A percentile compares a stretch with the other conserved stretches of the same genome.
These are phyloP conservation scores for Argopecten irradians DNA, from an alignment of 1,140 invertebrate species.

Conservation along the genomic window DNA sequence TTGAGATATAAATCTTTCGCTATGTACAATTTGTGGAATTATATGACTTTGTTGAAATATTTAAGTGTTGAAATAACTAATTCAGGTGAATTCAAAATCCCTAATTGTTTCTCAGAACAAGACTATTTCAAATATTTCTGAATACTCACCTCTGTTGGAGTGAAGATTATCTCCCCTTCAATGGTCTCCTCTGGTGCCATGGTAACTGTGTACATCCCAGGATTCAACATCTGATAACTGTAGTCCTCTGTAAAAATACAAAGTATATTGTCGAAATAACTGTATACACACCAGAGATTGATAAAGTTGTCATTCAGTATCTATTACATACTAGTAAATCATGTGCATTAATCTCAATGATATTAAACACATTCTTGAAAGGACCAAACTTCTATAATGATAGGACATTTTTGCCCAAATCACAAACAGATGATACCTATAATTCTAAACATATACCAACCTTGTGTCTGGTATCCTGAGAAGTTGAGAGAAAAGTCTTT, in stretches of 20 bases:
- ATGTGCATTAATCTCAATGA: too few relatives aligned
- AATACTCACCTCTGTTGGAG: slow-evolving; percentile 71
- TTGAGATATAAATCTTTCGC: too few relatives aligned
- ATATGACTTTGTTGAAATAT: neutral
- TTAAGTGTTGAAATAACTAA: neutral
- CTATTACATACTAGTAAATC: neutral
- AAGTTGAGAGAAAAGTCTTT: slow-evolving; percentile 75
- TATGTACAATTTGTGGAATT: too few relatives aligned
- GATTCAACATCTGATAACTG: slow-evolving; percentile 71
- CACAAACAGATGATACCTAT: neutral
- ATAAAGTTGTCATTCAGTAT: neutral
- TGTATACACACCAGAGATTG: neutral
- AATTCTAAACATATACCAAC: slow-evolving; percentile 45
- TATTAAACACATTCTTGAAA: too few relatives aligned
- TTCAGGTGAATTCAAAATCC: too few relatives aligned
- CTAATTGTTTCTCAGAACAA: too few relatives aligned
- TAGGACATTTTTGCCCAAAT: too few relatives aligned
- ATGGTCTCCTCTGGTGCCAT: slow-evolving; percentile 68
- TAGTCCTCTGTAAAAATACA: slow-evolving; percentile 65
- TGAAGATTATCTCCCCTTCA: slow-evolving; percentile 72
- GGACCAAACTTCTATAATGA: too few relatives aligned
- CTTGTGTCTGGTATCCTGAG: slow-evolving; percentile 69
- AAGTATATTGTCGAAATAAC: neutral
- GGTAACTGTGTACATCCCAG: slow-evolving; percentile 72
- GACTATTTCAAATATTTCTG: too few relatives aligned